These are phyloP conservation scores for Ostrea edulis DNA, from an alignment of 1,140 invertebrate species.

Conservation along the genomic window DNA sequence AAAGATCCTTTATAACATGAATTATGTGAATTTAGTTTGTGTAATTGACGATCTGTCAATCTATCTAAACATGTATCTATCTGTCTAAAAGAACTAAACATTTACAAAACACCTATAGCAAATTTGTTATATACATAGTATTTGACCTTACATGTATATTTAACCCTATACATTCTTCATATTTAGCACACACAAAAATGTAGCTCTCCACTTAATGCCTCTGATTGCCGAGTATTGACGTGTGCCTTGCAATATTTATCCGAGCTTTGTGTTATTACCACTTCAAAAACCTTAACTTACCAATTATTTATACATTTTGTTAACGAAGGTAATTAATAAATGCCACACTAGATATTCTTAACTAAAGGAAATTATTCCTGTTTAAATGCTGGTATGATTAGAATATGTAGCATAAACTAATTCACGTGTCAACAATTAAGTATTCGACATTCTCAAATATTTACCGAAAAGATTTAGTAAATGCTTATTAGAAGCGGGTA, in stretches of 20 bases:
- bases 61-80: no score
- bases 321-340: slow-evolving; percentile 13
- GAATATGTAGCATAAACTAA: slow-evolving; percentile 24
- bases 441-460: slow-evolving; percentile 43
- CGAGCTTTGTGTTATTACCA: background rate
- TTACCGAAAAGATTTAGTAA: slow-evolving; percentile 25
- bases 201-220: background rate
- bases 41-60: no score
- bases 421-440: slow-evolving; percentile 19
- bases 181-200: no score
- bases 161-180: no score
- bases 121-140: no score
- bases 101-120: no score
- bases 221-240: background rate
- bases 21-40: no score
- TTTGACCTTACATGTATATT: no score
- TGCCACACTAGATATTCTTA: background rate
- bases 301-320: slow-evolving; percentile 13
- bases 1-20: no score
- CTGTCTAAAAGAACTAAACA: no score
- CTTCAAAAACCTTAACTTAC: slow-evolving; percentile 12
- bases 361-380: slow-evolving; percentile 14
- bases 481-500: slow-evolving; percentile 27
- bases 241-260: slow-evolving; percentile 24
- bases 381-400: background rate